Evolutionary conservation across 2,113 vertebrate species (phyloP).

Genomic region (Ammodytes marinus): DNA sequence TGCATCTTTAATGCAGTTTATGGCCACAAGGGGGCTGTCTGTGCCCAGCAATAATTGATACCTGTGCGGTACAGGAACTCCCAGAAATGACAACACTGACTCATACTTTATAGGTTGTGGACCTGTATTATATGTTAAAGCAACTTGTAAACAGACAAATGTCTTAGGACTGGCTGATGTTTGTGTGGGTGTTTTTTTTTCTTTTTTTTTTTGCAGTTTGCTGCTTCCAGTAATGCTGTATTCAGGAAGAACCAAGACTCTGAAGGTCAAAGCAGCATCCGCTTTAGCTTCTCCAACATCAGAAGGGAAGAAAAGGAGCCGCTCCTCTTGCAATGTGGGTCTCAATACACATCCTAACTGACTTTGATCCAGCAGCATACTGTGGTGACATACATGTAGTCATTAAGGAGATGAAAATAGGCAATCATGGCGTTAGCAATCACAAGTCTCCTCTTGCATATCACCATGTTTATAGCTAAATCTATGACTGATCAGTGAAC

Average conservation of each 20-base stretch:
- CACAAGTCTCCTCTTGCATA: background rate
- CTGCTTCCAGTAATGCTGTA: constrained; percentile 60
- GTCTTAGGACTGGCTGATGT: background rate
- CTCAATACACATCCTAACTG: constrained; percentile 39
- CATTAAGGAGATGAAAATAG: background rate
- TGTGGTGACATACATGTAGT: background rate
- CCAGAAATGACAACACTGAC: background rate
- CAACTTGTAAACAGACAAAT: background rate
- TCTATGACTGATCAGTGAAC: constrained; percentile 7
- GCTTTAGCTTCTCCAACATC: constrained; percentile 29
- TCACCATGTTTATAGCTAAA: background rate
- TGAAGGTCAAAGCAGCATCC: constrained; percentile 28
- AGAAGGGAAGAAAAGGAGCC: constrained; percentile 66
- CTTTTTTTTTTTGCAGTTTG: constrained; percentile 56
- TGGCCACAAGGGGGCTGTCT: constrained; percentile 70
- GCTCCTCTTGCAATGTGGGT: constrained; percentile 45
- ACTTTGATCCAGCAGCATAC: background rate
- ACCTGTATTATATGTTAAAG: background rate
- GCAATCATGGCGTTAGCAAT: background rate
- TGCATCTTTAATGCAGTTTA: background rate
- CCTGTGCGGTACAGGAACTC: background rate
- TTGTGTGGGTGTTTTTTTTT: no score
- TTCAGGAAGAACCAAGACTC: constrained; percentile 64
- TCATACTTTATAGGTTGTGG: background rate
- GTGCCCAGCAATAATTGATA: background rate